These are phyloP conservation scores for Pachyrhynchus sulphureomaculatus DNA, from an alignment of 1,140 invertebrate species.

Conservation along the genomic window DNA sequence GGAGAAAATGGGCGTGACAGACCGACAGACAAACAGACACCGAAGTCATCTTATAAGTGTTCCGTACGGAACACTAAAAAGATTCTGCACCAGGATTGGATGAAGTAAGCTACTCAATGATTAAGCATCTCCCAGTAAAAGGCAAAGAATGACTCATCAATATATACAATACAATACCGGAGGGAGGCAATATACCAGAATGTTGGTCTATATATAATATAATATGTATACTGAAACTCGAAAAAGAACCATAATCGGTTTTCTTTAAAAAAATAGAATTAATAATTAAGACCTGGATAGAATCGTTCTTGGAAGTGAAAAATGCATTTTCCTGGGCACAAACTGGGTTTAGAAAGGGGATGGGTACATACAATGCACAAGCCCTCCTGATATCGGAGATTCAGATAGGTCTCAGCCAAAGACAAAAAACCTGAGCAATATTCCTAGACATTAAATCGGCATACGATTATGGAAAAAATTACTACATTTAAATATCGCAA, in stretches of 20 bases:
- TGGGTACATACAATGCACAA: too few relatives aligned
- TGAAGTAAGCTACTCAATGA: too few relatives aligned
- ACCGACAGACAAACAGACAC: too few relatives aligned
- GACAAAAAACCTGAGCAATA: background rate
- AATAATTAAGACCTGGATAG: conserved; percentile 17
- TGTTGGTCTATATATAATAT: conserved; percentile 1
- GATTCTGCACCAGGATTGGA: too few relatives aligned
- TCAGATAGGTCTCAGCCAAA: conserved; percentile 1
- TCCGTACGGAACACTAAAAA: too few relatives aligned
- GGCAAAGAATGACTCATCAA: too few relatives aligned
- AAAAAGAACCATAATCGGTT: conserved; percentile 5
- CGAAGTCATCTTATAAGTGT: too few relatives aligned
- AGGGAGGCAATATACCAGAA: too few relatives aligned
- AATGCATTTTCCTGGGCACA: background rate
- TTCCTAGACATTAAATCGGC: conserved; percentile 22
- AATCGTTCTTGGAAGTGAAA: conserved; percentile 12
- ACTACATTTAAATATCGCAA: background rate
- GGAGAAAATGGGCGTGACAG: too few relatives aligned
- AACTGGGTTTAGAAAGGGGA: conserved; percentile 10
- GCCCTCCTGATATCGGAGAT: background rate
- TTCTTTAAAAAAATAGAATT: conserved; percentile 11
- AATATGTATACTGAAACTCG: conserved; percentile 3
- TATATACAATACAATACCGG: too few relatives aligned
- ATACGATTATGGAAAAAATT: conserved; percentile 14
- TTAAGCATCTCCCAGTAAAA: too few relatives aligned